These are phyloP conservation scores for Karalla daura DNA, from an alignment of 2,797 vertebrate species.

Conservation along the genomic window DNA sequence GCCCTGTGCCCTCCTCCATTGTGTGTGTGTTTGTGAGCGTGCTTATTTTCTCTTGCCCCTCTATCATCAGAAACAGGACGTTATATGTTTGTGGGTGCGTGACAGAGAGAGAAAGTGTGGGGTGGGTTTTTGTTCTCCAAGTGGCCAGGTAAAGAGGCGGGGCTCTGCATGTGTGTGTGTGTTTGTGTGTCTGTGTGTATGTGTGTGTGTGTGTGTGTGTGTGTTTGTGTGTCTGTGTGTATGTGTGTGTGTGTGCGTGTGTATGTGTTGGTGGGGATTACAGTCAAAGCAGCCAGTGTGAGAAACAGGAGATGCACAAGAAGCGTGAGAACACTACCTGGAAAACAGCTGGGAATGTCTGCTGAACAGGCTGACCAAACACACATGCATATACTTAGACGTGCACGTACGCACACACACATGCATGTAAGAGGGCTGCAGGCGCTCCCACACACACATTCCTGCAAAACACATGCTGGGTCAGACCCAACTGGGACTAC, in stretches of 20 bases:
- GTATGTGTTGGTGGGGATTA: constrained; percentile 58
- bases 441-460: constrained; percentile 45
- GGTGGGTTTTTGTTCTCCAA: constrained; percentile 64
- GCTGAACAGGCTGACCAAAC: constrained; percentile 57
- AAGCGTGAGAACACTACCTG: constrained; percentile 78
- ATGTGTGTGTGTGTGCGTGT: constrained; percentile 35
- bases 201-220: constrained; percentile 24
- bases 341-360: constrained; percentile 77
- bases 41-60: constrained; percentile 43
- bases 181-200: constrained; percentile 18
- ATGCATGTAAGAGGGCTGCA: constrained; percentile 17
- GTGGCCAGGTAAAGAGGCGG: constrained; percentile 59
- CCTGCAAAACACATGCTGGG: constrained; percentile 49
- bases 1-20: constrained; percentile 17
- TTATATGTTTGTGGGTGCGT: no score
- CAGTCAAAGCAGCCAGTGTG: constrained; percentile 66
- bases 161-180: constrained; percentile 17
- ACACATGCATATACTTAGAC: constrained; percentile 35
- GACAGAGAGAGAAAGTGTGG: constrained; percentile 29
- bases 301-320: constrained; percentile 75
- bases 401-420: constrained; percentile 22
- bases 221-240: constrained; percentile 18
- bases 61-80: constrained; percentile 69
- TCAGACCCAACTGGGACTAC: constrained; percentile 45
- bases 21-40: constrained; percentile 25